These are phyloP conservation scores for Polyergus mexicanus DNA, from an alignment of 1,140 invertebrate species.

Conservation along the genomic window DNA sequence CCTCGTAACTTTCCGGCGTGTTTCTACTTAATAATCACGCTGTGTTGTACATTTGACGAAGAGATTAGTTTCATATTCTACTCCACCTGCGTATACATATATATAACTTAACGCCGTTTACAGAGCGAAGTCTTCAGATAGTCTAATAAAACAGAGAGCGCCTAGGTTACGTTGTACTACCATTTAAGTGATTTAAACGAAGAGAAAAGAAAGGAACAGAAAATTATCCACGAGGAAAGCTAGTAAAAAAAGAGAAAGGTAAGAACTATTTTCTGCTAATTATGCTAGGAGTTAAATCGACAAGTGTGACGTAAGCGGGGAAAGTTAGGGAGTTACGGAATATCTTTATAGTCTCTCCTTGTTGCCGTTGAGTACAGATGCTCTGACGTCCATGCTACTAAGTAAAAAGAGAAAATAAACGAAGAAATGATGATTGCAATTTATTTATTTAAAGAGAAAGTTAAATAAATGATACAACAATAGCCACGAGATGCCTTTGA, in stretches of 20 bases:
- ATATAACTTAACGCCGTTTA: constrained; percentile 52
- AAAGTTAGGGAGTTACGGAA: constrained; percentile 57
- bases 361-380: constrained; percentile 74
- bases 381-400: constrained; percentile 81
- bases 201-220: constrained; percentile 54
- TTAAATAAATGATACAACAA: constrained; percentile 81
- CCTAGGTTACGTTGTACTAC: constrained; percentile 68
- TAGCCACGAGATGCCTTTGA: constrained; percentile 85
- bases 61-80: constrained; percentile 78
- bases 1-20: constrained; percentile 64
- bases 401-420: constrained; percentile 62
- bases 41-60: constrained; percentile 60
- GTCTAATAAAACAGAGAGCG: constrained; percentile 75
- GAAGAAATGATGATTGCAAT: constrained; percentile 73
- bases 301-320: constrained; percentile 33
- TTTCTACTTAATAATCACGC: constrained; percentile 53
- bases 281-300: constrained; percentile 67
- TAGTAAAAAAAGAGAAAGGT: constrained; percentile 58
- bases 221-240: constrained; percentile 67
- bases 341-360: constrained; percentile 69
- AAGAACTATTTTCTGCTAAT: constrained; percentile 82
- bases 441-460: constrained; percentile 81
- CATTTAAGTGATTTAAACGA: constrained; percentile 67
- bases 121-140: constrained; percentile 68
- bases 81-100: constrained; percentile 65